Evolutionary conservation across 2,888 invertebrate genomes (phyloP), one percentile per base, ranked within the genome.

Genomic region (Rhamnusium bicolor): DNA sequence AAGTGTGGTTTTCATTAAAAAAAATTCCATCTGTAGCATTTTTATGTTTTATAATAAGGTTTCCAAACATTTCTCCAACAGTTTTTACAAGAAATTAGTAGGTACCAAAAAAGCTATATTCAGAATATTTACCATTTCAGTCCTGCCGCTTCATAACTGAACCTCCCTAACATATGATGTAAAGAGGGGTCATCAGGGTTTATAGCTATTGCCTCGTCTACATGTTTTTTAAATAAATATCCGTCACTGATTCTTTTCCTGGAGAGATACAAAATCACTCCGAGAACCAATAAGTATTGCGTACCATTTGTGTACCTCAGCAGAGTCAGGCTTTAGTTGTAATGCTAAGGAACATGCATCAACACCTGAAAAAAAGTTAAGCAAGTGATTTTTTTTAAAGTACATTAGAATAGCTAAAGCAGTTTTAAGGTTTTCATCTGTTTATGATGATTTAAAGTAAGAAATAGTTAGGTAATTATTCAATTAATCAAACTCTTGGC

Each of bases 281-380:
- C 92, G 87, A 58, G 90, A 88, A 14, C 81, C 82, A 60, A 93
- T 83, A 12, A 93, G 89, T 60, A 94, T 92, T 1, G 94, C 94
- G 85, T 90, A 92, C 94, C 94, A 94, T 86, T 94, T 94, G 86
- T 94, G 93, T 14, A 92, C 90, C 81, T 93, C 90, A 0, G 91
- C 88, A 80, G 90, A 88, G 18, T 88, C 83, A 0, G 89, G 85
- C 73, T 90, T 88, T 2, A 91, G 73, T 58, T 89, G 84, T 21
- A 94, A 83, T 18, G 93, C 90, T 72, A 85, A 85, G 66, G 89
- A 86, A 66, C 93, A 93, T 74, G 89, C 89, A 46, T 90, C 88
- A 58, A 91, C 88, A 58, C 93, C 92, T 91, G 76, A 18, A 78
- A 71, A 71, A 47, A 18, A n/a, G n/a, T n/a, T n/a, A n/a, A n/a